Conservation (phyloP, 92 coral and sea anemone species). For the Scolanthus callimorphus region DNA sequence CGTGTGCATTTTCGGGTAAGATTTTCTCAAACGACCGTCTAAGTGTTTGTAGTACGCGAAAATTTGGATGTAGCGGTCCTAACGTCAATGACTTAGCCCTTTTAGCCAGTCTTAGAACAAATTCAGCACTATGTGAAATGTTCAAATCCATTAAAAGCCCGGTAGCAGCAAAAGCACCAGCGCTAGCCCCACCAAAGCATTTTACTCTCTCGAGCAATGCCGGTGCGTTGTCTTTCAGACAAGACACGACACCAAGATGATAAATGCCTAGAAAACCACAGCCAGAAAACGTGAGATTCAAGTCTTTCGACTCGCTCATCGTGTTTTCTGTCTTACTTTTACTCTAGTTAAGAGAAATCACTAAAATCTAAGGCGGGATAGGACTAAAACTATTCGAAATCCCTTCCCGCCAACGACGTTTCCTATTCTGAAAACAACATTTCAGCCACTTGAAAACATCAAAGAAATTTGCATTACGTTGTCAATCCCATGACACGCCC, state of each 20-base stretch:
- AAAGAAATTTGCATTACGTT: too few relatives aligned
- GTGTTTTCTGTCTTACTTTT: not conserved
- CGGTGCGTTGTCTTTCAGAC: slow-evolving; percentile 93
- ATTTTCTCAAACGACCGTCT: slow-evolving; percentile 72
- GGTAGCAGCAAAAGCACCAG: slow-evolving; percentile 87
- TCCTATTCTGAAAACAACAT: not conserved
- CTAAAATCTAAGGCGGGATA: not conserved
- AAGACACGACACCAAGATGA: slow-evolving; percentile 95
- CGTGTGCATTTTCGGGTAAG: slow-evolving; percentile 89
- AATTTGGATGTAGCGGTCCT: slow-evolving; percentile 96
- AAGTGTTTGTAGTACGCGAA: slow-evolving; percentile 66
- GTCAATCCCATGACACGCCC: slow-evolving; percentile 1
- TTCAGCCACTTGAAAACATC: too few relatives aligned
- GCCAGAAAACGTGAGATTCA: slow-evolving; percentile 91
- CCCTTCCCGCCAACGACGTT: not conserved
- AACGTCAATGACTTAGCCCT: slow-evolving; percentile 74
- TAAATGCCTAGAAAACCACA: slow-evolving; percentile 97
- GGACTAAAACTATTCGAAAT: not conserved
- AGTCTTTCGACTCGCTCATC: slow-evolving; percentile 64
- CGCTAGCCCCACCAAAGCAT: slow-evolving; percentile 96
- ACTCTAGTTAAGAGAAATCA: too few relatives aligned
- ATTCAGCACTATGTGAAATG: slow-evolving; percentile 68
- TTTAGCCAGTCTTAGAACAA: slow-evolving; percentile 85
- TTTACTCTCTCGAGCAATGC: slow-evolving; percentile 77
- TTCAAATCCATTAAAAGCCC: slow-evolving; percentile 75